Evolutionary conservation across 2,113 vertebrate species (phyloP).

Genomic region (Phodopus roborovskii): DNA sequence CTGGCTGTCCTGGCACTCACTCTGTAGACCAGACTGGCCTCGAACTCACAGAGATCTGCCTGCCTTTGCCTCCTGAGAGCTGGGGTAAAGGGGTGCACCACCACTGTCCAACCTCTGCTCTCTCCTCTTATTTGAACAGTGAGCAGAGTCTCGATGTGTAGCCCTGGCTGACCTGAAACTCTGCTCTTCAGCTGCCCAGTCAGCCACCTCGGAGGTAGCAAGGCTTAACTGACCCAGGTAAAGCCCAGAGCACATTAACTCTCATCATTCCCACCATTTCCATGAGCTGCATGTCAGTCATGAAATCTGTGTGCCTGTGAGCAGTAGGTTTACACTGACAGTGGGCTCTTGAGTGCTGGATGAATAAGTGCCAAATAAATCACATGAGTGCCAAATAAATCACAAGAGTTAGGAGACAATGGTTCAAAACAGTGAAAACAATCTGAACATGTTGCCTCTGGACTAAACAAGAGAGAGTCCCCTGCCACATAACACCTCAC

Average conservation of each 20-base stretch:
- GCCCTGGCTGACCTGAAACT: background rate
- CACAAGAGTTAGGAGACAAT: background rate
- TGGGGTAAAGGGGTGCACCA: too few species aligned
- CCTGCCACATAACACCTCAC: background rate
- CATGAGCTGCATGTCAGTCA: accelerated
- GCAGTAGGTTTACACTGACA: background rate
- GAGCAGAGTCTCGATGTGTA: background rate
- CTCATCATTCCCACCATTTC: accelerated
- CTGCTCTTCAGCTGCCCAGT: background rate
- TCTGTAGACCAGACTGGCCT: too few species aligned
- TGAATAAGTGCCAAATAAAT: background rate
- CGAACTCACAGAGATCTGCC: too few species aligned
- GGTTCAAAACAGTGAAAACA: background rate
- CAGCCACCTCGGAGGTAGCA: background rate
- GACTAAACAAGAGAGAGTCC: background rate
- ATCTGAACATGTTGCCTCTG: background rate
- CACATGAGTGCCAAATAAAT: background rate
- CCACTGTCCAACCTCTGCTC: background rate
- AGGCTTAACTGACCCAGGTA: background rate
- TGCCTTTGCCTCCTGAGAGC: too few species aligned
- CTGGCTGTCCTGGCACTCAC: too few species aligned
- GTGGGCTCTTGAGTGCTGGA: background rate
- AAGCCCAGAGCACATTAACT: background rate
- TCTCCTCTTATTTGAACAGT: background rate
- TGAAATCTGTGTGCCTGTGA: background rate